Conservation (phyloP, 1,140 invertebrate genomes). For the Rhopalosiphum padi region DNA sequence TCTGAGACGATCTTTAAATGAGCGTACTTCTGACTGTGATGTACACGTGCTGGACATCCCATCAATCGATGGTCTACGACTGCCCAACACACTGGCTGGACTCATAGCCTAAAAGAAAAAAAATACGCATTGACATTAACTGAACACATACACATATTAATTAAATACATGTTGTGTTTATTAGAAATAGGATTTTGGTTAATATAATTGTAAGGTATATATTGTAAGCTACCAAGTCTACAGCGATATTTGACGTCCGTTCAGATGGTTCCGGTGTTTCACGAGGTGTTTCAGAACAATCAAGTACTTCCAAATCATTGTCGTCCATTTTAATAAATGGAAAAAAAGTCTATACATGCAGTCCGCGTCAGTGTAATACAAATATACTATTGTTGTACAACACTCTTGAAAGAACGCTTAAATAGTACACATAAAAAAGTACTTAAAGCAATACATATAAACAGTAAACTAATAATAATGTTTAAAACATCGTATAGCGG, state of each 20-base stretch:
- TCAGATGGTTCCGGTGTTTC: slow-evolving; percentile 21
- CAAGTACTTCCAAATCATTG: slow-evolving; percentile 31
- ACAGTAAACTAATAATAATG: neutral
- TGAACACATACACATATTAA: neutral
- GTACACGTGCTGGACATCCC: slow-evolving; percentile 56
- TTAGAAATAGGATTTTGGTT: neutral
- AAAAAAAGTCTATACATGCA: neutral
- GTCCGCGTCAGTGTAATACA: too few species aligned
- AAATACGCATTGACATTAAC: neutral
- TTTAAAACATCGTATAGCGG: too few species aligned
- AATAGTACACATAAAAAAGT: neutral
- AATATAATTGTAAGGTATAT: neutral
- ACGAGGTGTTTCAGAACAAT: neutral
- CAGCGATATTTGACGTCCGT: neutral
- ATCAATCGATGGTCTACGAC: slow-evolving; percentile 40
- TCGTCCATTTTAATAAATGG: slow-evolving; percentile 6
- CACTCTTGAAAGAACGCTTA: neutral
- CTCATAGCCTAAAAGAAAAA: slow-evolving; percentile 16
- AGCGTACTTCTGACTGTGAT: slow-evolving; percentile 60
- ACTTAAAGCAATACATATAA: neutral
- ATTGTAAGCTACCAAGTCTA: slow-evolving; percentile 29
- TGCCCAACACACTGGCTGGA: slow-evolving; percentile 4
- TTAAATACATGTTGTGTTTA: neutral
- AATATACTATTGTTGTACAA: neutral
- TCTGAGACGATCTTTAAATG: slow-evolving; percentile 61